Base-by-base conservation (phyloP, 64 coral and sea anemone species). In the Pocillopora damicornis region DNA sequence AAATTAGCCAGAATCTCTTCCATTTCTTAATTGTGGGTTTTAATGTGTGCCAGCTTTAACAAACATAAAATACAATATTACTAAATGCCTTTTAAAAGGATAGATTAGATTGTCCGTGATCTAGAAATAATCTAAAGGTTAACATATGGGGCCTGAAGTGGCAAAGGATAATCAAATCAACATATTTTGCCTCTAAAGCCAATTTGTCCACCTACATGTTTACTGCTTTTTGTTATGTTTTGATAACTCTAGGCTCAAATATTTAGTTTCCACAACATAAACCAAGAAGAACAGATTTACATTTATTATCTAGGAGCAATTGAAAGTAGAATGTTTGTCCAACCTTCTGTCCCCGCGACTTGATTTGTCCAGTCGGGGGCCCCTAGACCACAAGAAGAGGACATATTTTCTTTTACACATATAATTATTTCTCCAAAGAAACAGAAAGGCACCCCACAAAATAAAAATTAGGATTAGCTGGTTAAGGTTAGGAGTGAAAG, bases 301-400 rank as follows among this genome's bases (percentile, higher is more conserved):
- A 85, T 71, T 82, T 30, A 71, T 71, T 71, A 71, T 20, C 18
- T 71, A 71, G 25, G 22, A 69, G 61, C 12, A 71, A 71, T n/a
- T 71, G 51, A 83, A 83, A 72, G 63, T 57, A 72, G 68, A 71
- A 58, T 85, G 63, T 85, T 58, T 73, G 81, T 85, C 81, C 81
- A 85, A 85, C 81, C 81, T 85, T 85, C 42, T 85, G 22, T 85
- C 81, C 81, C 81, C 81, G 20, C 81, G 81, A 85, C 81, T 85
- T 85, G 81, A 72, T 58, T 85, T 85, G 81, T 85, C 81, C 81
- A 85, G 81, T 85, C 81, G 81, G 76, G 90, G 82, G 74, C 63
- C 90, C 86, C 90, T 87, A 92, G 78, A 91, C 82, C 82, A 91
- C 61, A 91, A 92, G 76, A 87, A 86, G 76, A 92, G 80, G 37